A percentile compares a stretch with the other conserved stretches of the same genome.
Evolutionary conservation across 2,113 vertebrate genomes (phyloP).

Genomic region (Diadophis punctatus): DNA sequence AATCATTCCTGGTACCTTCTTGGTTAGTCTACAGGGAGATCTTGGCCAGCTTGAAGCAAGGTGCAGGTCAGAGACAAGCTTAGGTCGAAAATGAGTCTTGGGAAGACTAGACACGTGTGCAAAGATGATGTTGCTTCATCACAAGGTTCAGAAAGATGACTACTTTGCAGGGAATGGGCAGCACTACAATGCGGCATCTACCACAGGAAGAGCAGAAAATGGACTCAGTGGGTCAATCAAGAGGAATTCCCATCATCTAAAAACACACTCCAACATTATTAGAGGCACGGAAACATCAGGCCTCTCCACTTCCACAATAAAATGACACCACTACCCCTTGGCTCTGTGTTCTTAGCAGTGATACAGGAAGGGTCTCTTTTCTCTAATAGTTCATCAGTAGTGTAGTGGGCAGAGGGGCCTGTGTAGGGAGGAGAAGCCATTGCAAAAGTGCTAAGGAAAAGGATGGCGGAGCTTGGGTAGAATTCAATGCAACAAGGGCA

Average conservation of each 20-base stretch:
- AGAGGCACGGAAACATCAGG: background rate
- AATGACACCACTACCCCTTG: background rate
- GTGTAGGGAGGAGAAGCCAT: conserved; percentile 42
- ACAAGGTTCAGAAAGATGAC: background rate
- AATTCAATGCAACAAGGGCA: conserved; percentile 32
- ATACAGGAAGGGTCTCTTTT: background rate
- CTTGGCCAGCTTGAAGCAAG: conserved; percentile 26
- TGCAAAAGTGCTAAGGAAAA: conserved; percentile 24
- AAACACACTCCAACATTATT: background rate
- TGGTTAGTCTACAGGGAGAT: conserved; percentile 24
- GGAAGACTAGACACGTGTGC: conserved; percentile 56
- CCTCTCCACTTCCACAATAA: background rate
- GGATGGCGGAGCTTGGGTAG: conserved; percentile 2
- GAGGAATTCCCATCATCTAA: conserved; percentile 2
- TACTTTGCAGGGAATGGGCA: background rate
- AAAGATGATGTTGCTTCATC: conserved; percentile 13
- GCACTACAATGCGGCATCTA: background rate
- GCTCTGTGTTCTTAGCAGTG: background rate
- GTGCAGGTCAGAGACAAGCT: conserved; percentile 18
- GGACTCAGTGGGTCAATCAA: conserved; percentile 19
- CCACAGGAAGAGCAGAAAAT: background rate
- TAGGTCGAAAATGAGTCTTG: conserved; percentile 40
- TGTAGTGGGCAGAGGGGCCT: conserved; percentile 23
- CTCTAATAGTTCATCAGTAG: background rate
- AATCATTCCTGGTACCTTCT: background rate